These are phyloP conservation scores for Netelia melanura DNA, from an alignment of 2,888 invertebrate genomes.

Conservation along the genomic window DNA sequence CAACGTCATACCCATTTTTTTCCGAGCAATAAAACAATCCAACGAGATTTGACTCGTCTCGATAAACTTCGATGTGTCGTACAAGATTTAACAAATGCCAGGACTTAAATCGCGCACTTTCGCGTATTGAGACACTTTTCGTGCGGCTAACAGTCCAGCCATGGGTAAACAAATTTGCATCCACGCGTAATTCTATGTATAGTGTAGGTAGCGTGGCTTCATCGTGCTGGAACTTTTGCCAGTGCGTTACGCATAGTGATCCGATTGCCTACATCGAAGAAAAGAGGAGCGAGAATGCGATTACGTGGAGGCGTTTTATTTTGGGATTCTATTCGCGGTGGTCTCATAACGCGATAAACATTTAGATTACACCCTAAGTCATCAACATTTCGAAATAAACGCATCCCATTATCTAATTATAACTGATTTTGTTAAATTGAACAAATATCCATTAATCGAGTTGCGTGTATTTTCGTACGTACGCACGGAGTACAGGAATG, in stretches of 20 bases:
- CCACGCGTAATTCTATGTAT: slow-evolving; percentile 3
- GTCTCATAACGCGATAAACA: slow-evolving; percentile 30
- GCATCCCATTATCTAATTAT: slow-evolving; percentile 16
- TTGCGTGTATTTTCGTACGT: background rate
- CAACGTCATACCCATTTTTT: background rate
- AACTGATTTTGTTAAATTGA: background rate
- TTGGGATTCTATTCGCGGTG: slow-evolving; percentile 35
- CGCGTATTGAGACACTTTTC: slow-evolving; percentile 72
- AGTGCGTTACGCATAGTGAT: slow-evolving; percentile 16
- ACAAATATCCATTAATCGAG: background rate
- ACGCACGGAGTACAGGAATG: background rate
- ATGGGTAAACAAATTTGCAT: background rate
- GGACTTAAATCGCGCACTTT: slow-evolving; percentile 64
- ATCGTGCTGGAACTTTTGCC: slow-evolving; percentile 36
- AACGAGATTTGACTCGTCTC: background rate
- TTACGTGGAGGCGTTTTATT: slow-evolving; percentile 54
- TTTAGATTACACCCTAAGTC: background rate
- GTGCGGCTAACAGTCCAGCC: background rate
- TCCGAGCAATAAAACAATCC: background rate
- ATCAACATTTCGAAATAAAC: slow-evolving; percentile 47
- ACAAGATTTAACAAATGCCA: background rate
- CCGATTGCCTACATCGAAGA: slow-evolving; percentile 48
- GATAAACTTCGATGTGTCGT: slow-evolving; percentile 1
- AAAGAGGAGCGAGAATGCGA: slow-evolving; percentile 35
- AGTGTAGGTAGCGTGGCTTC: slow-evolving; percentile 18